These are phyloP conservation scores for Syncerus caffer DNA, from an alignment of 2,797 vertebrate species.

Conservation along the genomic window DNA sequence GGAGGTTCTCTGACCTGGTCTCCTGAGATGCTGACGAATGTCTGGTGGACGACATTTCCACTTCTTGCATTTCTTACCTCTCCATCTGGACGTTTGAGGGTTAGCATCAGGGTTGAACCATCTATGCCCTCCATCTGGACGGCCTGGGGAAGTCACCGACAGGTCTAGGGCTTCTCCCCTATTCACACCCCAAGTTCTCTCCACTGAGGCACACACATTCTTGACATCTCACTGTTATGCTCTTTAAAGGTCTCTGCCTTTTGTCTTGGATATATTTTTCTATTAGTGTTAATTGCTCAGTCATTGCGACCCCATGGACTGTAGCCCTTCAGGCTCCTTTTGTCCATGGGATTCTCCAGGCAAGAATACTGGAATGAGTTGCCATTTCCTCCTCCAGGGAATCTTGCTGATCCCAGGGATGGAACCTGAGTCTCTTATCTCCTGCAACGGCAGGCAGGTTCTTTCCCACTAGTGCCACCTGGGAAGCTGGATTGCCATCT, in stretches of 20 bases:
- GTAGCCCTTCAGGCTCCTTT: background rate
- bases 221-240: no score
- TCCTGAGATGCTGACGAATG: background rate
- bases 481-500: background rate
- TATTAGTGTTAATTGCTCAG: background rate
- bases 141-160: fast-evolving
- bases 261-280: no score
- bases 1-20: no score
- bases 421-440: background rate
- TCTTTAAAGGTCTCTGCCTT: background rate
- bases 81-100: fast-evolving
- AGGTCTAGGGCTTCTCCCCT: background rate
- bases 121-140: background rate
- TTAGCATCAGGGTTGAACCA: fast-evolving
- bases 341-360: background rate
- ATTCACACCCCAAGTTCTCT: fast-evolving
- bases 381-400: background rate
- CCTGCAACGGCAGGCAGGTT: background rate
- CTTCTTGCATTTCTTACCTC: no score
- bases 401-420: fast-evolving
- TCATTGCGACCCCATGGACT: background rate
- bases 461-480: background rate
- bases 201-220: fast-evolving
- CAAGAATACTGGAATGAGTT: fast-evolving
- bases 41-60: no score